These are phyloP conservation scores for Drosophila colorata DNA, from an alignment of 2,888 invertebrate genomes.

Conservation along the genomic window DNA sequence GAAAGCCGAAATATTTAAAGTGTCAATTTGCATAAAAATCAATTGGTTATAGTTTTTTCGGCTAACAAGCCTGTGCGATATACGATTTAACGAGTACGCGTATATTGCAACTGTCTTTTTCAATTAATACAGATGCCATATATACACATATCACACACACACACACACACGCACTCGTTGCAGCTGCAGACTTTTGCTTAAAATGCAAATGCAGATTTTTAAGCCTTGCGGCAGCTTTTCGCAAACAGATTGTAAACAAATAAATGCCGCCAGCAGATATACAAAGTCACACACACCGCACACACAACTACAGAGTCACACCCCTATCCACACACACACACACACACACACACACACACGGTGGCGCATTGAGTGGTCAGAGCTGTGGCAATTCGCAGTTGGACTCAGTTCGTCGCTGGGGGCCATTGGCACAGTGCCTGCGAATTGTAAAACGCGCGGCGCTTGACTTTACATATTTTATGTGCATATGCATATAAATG, in stretches of 20 bases:
- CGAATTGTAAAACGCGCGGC: conserved; percentile 37
- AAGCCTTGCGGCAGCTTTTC: conserved; percentile 66
- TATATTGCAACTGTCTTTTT: conserved; percentile 61
- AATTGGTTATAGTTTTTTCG: conserved; percentile 34
- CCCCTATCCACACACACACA: conserved; percentile 18
- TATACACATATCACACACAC: conserved; percentile 15
- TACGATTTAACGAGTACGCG: conserved; percentile 2
- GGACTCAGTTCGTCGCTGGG: conserved; percentile 31
- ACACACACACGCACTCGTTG: conserved; percentile 22
- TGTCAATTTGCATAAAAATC: conserved; percentile 55
- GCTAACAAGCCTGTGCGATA: conserved; percentile 21
- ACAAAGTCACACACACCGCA: conserved; percentile 32
- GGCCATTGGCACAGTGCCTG: conserved; percentile 39
- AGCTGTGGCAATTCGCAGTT: conserved; percentile 48
- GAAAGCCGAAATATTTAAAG: conserved; percentile 23
- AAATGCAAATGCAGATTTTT: conserved; percentile 71
- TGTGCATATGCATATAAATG: conserved; percentile 13
- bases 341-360: conserved; percentile 28
- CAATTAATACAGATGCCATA: conserved; percentile 61
- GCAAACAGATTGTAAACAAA: conserved; percentile 81
- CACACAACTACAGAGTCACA: conserved; percentile 16
- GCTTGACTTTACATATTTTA: conserved; percentile 57
- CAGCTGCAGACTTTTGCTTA: conserved; percentile 32
- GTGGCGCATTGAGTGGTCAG: conserved; percentile 57
- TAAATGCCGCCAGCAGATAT: conserved; percentile 74